Evolutionary conservation across 2,888 invertebrate genomes (phyloP).

Genomic region (Heliconius aoede): DNA sequence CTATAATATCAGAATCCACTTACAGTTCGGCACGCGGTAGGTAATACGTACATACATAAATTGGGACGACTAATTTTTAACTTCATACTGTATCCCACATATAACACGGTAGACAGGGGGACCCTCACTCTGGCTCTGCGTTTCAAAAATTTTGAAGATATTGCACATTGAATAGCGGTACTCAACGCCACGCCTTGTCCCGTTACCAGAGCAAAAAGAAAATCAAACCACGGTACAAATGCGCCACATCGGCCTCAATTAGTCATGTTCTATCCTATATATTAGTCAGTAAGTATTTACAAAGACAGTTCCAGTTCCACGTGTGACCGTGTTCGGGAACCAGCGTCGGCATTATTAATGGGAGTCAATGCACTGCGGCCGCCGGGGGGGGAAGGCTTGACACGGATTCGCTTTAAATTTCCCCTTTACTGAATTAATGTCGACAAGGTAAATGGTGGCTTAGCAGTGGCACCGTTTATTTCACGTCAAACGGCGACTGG

Average conservation of each 20-base stretch:
- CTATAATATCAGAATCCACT: slow-evolving; percentile 11
- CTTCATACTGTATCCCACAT: no score
- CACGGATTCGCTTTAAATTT: slow-evolving; percentile 50
- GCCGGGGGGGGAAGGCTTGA: slow-evolving; percentile 49
- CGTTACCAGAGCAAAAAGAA: background rate
- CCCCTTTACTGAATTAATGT: slow-evolving; percentile 48
- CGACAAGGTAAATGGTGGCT: slow-evolving; percentile 46
- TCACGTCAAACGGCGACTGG: slow-evolving; percentile 42
- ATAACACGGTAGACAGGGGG: no score
- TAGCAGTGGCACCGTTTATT: slow-evolving; percentile 45
- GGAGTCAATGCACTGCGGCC: slow-evolving; percentile 53
- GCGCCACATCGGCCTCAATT: background rate
- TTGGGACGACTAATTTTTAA: slow-evolving; percentile 4
- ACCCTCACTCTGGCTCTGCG: no score
- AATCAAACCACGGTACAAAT: background rate
- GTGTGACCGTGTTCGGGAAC: slow-evolving; percentile 51
- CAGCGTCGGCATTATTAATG: slow-evolving; percentile 56
- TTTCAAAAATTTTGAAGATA: no score
- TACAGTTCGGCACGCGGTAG: slow-evolving; percentile 12
- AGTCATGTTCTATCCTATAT: slow-evolving; percentile 14
- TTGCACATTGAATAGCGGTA: no score
- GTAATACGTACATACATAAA: slow-evolving; percentile 1
- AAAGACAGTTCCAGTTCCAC: slow-evolving; percentile 46
- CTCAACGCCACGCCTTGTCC: background rate
- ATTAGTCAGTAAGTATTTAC: slow-evolving; percentile 40